phyloP scores from a whole-genome alignment of 2,797 vertebrate genomes.

The Streptopelia turtur region DNA sequence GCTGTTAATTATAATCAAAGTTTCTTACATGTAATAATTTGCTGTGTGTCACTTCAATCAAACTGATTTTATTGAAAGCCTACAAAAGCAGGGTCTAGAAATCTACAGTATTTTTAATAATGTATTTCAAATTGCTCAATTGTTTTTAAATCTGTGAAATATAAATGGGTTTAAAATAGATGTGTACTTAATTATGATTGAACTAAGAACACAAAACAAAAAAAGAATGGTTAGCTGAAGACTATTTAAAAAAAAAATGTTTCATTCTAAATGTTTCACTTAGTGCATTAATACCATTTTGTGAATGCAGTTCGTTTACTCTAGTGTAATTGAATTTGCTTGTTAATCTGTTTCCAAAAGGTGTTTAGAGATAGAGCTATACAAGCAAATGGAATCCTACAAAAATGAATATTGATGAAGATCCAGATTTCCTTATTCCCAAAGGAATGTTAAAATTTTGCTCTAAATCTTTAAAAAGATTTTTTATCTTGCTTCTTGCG shows the following conservation, averaged over 20 bases:
- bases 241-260: slow-evolving; percentile 56
- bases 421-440: slow-evolving; percentile 75
- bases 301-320: slow-evolving; percentile 69
- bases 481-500: slow-evolving; percentile 78
- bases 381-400: slow-evolving; percentile 72
- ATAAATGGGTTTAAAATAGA: slow-evolving; percentile 47
- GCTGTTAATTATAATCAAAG: slow-evolving; percentile 62
- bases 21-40: slow-evolving; percentile 71
- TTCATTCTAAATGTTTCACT: slow-evolving; percentile 68
- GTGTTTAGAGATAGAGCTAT: slow-evolving; percentile 78
- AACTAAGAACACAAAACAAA: slow-evolving; percentile 51
- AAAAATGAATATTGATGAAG: slow-evolving; percentile 80
- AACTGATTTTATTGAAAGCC: slow-evolving; percentile 57
- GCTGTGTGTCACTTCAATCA: slow-evolving; percentile 64
- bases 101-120: slow-evolving; percentile 21
- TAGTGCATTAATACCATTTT: slow-evolving; percentile 69
- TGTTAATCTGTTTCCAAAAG: slow-evolving; percentile 77
- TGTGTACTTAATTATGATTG: slow-evolving; percentile 52
- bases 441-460: slow-evolving; percentile 74
- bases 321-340: slow-evolving; percentile 75
- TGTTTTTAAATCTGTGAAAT: slow-evolving; percentile 66
- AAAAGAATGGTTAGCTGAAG: slow-evolving; percentile 33
- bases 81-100: slow-evolving; percentile 40
- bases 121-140: slow-evolving; percentile 53
- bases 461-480: slow-evolving; percentile 77